Base-by-base conservation (phyloP, 1,140 invertebrate species). In the Tribolium madens region DNA sequence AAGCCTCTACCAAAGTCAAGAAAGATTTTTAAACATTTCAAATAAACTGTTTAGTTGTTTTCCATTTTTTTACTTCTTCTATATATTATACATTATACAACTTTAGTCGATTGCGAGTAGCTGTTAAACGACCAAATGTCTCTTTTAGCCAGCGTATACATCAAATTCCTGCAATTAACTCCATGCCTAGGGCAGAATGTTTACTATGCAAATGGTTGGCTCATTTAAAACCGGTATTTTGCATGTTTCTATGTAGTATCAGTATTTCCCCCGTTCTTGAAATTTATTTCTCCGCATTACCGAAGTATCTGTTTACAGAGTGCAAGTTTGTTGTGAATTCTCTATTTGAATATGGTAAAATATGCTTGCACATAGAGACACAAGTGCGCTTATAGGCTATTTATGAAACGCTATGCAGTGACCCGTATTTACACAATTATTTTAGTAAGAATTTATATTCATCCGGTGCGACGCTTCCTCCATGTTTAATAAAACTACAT, bases 81-180 rank as follows among this genome's bases (percentile, higher is more conserved):
- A 26, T 26, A 4, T 26, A 26, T 26, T 26, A 26, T 5, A 4
- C 21, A 26, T 26, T 26, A 26, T 5, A 4, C 21, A 5, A 26
- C 21, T 26, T 4, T 4, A 26, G 21, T 5, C 21, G 6, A 47
- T 3, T 6, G 46, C 13, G 42, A 14, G 3, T 14, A 3, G 9
- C n/a, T 3, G 46, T n/a, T 14, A 14, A 2, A 12, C 46, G 15
- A 50, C 15, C 48, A 7, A 15, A 17, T 17, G 48, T 17, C 48
- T 50, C 57, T 64, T 64, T 64, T 64, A 64, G 21, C 57, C 14
- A 18, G 3, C 21, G 5, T 64, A 12, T 33, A 64, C 57, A 26
- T 64, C 57, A 64, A 50, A 74, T 75, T 75, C 74, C 14, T 50
- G 74, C 74, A 75, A 75, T 75, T 75, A 75, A 69, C 72, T 73